Percentiles rank a stretch among this genome's conserved stretches.
phyloP scores from a whole-genome alignment of 2,888 invertebrate species.

The Platycheirus albimanus region DNA sequence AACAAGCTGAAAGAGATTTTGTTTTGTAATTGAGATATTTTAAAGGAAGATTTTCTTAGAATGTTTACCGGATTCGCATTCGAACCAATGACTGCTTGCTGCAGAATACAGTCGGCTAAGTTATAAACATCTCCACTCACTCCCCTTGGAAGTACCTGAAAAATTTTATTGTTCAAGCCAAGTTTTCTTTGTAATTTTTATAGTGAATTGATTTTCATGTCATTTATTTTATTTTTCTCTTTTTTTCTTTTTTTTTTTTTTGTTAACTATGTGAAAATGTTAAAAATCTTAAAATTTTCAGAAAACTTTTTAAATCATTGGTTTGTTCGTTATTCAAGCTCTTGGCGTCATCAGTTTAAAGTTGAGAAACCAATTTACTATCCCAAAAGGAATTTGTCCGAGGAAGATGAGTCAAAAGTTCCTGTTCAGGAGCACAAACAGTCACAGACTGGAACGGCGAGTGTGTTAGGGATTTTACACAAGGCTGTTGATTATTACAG shows the following conservation, averaged over 20 bases:
- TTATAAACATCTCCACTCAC: constrained; percentile 97
- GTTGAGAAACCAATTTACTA: constrained; percentile 77
- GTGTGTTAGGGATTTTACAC: neutral
- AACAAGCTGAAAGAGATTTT: constrained; percentile 85
- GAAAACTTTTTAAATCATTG: constrained; percentile 13
- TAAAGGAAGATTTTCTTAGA: constrained; percentile 44
- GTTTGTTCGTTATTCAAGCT: constrained; percentile 11
- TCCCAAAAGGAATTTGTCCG: constrained; percentile 69
- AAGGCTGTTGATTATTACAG: constrained; percentile 78
- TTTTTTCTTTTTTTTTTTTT: constrained; percentile 54
- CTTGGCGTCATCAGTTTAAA: constrained; percentile 77
- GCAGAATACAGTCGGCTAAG: constrained; percentile 95
- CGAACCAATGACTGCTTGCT: constrained; percentile 96
- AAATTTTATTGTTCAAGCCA: constrained; percentile 19
- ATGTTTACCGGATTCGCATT: constrained; percentile 91
- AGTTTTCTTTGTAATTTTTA: neutral
- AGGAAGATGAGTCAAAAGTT: constrained; percentile 12
- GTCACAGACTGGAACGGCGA: neutral
- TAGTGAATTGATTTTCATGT: constrained; percentile 38
- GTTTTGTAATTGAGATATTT: neutral
- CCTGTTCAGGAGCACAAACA: neutral
- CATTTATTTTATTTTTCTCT: constrained; percentile 30
- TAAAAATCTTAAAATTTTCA: constrained; percentile 73
- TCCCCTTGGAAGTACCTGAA: constrained; percentile 90
- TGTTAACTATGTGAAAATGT: constrained; percentile 70